A percentile compares a stretch with the other conserved stretches of the same genome.
Conservation (phyloP, 2,888 invertebrate species). For the Pseudococcus longispinus region DNA sequence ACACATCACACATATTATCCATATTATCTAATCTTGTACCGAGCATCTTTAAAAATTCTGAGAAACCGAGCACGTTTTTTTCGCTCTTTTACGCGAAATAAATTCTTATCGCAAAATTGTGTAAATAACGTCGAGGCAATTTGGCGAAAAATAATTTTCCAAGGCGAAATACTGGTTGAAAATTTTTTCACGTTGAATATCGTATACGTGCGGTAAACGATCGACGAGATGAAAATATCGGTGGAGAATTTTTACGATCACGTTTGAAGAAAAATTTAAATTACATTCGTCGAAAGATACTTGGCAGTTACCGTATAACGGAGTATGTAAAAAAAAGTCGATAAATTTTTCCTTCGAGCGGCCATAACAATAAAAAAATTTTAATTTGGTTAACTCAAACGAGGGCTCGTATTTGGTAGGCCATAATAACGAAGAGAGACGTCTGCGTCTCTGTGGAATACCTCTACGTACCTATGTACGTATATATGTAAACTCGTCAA, state of each 20-base stretch:
- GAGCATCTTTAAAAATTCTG: not conserved
- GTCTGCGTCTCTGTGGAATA: not conserved
- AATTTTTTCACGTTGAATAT: not conserved
- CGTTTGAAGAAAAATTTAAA: slow-evolving; percentile 21
- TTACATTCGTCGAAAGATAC: not conserved
- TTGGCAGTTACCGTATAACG: not conserved
- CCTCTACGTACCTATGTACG: not conserved
- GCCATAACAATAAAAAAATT: slow-evolving; percentile 22
- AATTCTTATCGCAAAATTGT: not conserved
- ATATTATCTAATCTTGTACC: not conserved
- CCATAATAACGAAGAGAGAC: not conserved
- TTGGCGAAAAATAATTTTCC: slow-evolving; percentile 9
- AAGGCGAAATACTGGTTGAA: not conserved
- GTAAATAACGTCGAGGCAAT: not conserved
- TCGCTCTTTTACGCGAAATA: not conserved
- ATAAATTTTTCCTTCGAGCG: not conserved
- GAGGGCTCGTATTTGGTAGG: not conserved
- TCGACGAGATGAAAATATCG: not conserved
- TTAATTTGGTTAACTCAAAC: not conserved
- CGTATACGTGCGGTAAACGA: not conserved
- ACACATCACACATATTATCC: not conserved
- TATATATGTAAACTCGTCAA: not conserved
- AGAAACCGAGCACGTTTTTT: not conserved
- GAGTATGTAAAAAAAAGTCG: not conserved
- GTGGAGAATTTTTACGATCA: slow-evolving; percentile 12